Conservation (phyloP, 2,113 vertebrate species). For the Onychostoma macrolepis region DNA sequence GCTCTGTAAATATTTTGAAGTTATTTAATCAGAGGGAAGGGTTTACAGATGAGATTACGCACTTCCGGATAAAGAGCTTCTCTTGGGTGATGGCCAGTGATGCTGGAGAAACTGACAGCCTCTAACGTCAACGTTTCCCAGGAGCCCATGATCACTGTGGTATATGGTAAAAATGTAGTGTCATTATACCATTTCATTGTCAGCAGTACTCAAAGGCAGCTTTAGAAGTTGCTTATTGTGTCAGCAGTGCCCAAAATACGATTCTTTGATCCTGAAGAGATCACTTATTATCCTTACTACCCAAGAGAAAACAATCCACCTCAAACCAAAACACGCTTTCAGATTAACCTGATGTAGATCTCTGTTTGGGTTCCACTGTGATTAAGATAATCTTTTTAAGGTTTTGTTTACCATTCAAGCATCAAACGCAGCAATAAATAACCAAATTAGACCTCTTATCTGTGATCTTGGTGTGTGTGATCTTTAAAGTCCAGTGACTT, state of each 20-base stretch:
- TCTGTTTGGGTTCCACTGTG: not conserved
- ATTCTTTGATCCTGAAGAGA: conserved; percentile 20
- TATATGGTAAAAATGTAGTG: not conserved
- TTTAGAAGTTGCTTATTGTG: conserved; percentile 8
- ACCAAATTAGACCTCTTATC: conserved; percentile 8
- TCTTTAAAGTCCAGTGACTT: not conserved
- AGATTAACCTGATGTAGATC: not conserved
- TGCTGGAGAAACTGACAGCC: not conserved
- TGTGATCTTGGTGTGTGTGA: not conserved
- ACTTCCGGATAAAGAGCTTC: conserved; percentile 30
- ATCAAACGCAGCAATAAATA: conserved; percentile 3
- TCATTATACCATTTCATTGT: not conserved
- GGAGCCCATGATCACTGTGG: not conserved
- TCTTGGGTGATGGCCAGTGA: not conserved
- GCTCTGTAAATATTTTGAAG: conserved; percentile 37
- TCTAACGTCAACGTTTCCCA: not conserved
- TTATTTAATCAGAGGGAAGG: conserved; percentile 17
- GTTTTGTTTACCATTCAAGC: not conserved
- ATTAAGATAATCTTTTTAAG: not conserved
- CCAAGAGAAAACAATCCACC: conserved; percentile 2
- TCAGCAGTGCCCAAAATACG: not conserved
- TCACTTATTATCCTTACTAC: not conserved
- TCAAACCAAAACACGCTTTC: conserved; percentile 27
- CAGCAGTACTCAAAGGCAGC: not conserved
- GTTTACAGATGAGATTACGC: conserved; percentile 33